Percentiles rank a stretch among this genome's conserved stretches.
phyloP scores from a whole-genome alignment of 2,113 vertebrate genomes.

The Tychaedon coryphoeus region DNA sequence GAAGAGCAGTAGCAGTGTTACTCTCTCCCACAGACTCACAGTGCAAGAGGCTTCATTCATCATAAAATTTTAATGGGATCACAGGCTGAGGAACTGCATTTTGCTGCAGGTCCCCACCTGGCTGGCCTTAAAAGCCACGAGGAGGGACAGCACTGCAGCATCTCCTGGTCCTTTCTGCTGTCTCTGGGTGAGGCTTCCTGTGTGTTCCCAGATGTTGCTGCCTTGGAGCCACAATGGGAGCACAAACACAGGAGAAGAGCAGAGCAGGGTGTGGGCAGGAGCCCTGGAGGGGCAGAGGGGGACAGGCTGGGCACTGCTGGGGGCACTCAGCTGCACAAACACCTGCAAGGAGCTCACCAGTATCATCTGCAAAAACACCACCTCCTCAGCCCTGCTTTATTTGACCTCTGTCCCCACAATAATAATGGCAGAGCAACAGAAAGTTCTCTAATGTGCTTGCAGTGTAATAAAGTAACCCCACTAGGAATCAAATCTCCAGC shows the following conservation, averaged over 20 bases:
- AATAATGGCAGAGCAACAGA: background rate
- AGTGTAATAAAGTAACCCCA: slow-evolving; percentile 7
- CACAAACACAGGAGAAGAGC: background rate
- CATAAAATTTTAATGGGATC: background rate
- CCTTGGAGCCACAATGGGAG: background rate
- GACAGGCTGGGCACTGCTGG: background rate
- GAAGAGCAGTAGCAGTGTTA: background rate
- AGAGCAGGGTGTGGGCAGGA: background rate
- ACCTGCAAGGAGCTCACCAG: background rate
- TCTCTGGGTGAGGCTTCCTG: background rate
- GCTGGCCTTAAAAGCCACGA: background rate
- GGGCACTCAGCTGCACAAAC: background rate
- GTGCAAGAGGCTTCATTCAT: background rate
- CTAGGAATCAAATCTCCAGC: background rate
- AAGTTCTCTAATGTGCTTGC: background rate
- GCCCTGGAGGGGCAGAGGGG: background rate
- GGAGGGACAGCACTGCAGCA: background rate
- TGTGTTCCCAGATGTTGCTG: background rate
- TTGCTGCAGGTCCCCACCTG: background rate
- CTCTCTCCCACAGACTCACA: background rate
- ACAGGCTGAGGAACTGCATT: background rate
- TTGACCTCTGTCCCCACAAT: background rate
- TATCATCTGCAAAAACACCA: background rate
- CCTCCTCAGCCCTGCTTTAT: background rate
- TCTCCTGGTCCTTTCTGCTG: background rate